Evolutionary conservation across 1,140 invertebrate genomes (phyloP).

Genomic region (Drosophila melanica): DNA sequence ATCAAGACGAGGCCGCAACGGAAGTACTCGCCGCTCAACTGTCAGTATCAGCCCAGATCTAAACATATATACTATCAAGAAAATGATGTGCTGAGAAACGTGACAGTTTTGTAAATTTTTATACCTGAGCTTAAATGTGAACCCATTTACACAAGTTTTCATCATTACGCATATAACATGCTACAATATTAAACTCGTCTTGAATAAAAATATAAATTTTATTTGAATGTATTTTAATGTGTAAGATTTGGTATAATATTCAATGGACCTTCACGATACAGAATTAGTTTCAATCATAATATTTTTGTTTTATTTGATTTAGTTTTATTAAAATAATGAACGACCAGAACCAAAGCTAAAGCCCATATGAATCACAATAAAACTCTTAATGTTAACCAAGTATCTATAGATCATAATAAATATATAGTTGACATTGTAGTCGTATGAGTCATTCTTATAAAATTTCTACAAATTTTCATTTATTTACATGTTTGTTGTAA

Average conservation of each 20-base stretch:
- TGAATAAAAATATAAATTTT: not conserved
- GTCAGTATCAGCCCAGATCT: conserved; percentile 10
- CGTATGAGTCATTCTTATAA: conserved; percentile 8
- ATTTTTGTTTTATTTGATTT: too few species aligned
- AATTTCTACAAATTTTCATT: not conserved
- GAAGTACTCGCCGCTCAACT: conserved; percentile 25
- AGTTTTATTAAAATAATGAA: not conserved
- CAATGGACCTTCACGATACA: not conserved
- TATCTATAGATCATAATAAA: conserved; percentile 11
- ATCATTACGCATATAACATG: too few species aligned
- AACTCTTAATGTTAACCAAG: not conserved
- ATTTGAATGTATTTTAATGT: too few species aligned
- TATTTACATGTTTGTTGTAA: not conserved
- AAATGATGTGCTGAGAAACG: not conserved
- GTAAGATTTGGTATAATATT: not conserved
- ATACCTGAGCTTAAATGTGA: too few species aligned
- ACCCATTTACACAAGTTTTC: too few species aligned
- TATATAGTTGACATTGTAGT: not conserved
- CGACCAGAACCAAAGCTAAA: not conserved
- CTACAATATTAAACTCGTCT: not conserved
- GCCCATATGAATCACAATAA: not conserved
- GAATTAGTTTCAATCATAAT: too few species aligned
- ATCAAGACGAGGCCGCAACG: conserved; percentile 31
- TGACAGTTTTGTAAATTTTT: too few species aligned
- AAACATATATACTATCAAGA: not conserved